phyloP scores from a whole-genome alignment of 2,113 vertebrate genomes.

The Patagioenas fasciata region DNA sequence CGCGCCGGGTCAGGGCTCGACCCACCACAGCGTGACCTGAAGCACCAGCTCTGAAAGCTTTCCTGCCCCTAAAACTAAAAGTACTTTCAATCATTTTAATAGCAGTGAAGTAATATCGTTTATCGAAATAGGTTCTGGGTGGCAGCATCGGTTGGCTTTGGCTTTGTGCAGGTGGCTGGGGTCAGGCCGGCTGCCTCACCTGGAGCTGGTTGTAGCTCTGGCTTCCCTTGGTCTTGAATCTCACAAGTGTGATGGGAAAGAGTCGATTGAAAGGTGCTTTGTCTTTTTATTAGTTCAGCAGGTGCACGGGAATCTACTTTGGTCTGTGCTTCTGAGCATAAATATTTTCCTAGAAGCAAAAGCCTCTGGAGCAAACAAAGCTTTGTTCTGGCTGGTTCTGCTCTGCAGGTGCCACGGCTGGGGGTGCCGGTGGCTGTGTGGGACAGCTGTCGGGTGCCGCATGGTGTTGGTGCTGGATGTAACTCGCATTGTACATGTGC shows the following conservation, averaged over 20 bases:
- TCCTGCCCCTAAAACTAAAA: background rate
- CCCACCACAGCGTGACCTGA: background rate
- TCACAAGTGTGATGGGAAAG: background rate
- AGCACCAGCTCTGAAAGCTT: background rate
- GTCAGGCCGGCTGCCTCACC: background rate
- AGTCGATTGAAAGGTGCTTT: background rate
- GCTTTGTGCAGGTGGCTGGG: background rate
- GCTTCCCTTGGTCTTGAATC: background rate
- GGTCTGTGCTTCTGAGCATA: background rate
- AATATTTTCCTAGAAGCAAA: background rate
- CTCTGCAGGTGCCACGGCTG: rapidly evolving
- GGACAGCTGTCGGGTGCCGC: rapidly evolving
- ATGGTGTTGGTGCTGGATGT: rapidly evolving
- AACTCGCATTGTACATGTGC: background rate
- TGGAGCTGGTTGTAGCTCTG: rapidly evolving
- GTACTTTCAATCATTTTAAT: background rate
- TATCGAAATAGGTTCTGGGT: rapidly evolving
- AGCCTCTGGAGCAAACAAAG: rapidly evolving
- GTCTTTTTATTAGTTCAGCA: background rate
- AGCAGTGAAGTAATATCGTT: rapidly evolving
- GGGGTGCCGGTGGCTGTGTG: rapidly evolving
- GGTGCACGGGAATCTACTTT: background rate
- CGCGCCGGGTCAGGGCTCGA: background rate
- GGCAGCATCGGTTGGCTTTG: background rate
- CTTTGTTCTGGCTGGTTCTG: rapidly evolving